Conservation (phyloP, 2,888 invertebrate species). For the Ashinkailepas kermadecensis region DNA sequence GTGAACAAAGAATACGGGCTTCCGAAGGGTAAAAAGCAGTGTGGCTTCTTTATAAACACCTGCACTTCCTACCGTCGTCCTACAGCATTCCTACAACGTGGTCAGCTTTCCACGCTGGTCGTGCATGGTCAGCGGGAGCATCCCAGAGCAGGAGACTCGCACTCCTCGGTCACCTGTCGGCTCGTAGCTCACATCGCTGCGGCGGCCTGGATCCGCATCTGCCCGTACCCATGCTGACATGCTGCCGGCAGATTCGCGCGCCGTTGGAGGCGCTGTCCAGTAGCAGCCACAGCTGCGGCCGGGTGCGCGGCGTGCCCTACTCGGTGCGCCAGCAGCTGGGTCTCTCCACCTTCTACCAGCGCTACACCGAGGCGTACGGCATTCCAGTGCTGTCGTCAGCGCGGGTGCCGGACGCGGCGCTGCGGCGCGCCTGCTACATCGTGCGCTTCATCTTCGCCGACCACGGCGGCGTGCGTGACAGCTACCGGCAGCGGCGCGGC, state of each 20-base stretch:
- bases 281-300: neutral
- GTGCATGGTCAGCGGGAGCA: too few species aligned
- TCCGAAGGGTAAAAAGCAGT: too few species aligned
- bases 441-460: conserved; percentile 13
- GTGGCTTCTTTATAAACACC: too few species aligned
- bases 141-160: too few species aligned
- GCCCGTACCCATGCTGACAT: neutral
- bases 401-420: conserved; percentile 23
- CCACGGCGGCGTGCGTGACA: neutral
- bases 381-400: conserved; percentile 12
- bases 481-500: conserved; percentile 14
- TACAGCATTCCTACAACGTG: too few species aligned
- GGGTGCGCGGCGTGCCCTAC: neutral
- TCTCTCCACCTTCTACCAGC: conserved; percentile 9
- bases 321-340: neutral
- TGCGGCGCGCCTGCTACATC: conserved; percentile 24
- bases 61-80: too few species aligned
- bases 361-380: conserved; percentile 18
- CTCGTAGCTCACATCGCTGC: too few species aligned
- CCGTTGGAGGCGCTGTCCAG: neutral
- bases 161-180: too few species aligned
- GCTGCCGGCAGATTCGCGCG: neutral
- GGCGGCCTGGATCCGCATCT: too few species aligned
- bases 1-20: too few species aligned
- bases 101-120: too few species aligned